phyloP scores from a whole-genome alignment of 2,888 invertebrate species.

The Loripinus fragilis region DNA sequence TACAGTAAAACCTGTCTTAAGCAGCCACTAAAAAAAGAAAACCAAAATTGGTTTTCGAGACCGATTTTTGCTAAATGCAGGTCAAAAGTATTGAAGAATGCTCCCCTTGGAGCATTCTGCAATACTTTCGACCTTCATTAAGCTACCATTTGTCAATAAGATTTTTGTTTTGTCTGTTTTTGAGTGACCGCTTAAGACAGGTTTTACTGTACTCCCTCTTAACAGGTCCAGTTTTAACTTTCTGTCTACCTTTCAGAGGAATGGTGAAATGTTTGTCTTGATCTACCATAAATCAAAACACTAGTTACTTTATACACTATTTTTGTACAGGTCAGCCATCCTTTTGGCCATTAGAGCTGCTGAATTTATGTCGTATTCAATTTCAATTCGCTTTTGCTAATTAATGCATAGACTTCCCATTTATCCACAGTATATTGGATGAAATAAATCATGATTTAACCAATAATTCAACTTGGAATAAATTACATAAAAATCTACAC shows the following conservation, averaged over 20 bases:
- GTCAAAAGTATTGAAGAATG: too few species aligned
- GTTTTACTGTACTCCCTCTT: too few species aligned
- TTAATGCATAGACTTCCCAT: conserved; percentile 50
- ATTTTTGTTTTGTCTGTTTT: too few species aligned
- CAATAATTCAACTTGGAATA: conserved; percentile 63
- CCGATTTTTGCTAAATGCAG: too few species aligned
- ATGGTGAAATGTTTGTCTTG: conserved; percentile 8
- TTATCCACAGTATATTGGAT: conserved; percentile 55
- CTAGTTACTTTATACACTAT: conserved; percentile 18
- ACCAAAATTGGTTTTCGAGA: too few species aligned
- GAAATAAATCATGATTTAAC: conserved; percentile 63
- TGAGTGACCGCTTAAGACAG: too few species aligned
- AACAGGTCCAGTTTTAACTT: too few species aligned
- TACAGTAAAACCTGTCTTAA: too few species aligned
- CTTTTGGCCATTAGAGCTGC: conserved; percentile 16
- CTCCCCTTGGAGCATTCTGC: too few species aligned
- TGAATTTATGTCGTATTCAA: conserved; percentile 8
- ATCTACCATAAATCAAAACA: not conserved
- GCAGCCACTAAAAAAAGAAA: too few species aligned
- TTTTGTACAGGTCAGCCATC: conserved; percentile 15
- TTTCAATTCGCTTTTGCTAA: conserved; percentile 43
- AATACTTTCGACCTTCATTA: too few species aligned
- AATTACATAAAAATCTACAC: conserved; percentile 48
- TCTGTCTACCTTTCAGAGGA: not conserved
- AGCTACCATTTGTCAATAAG: too few species aligned